Percentiles rank a stretch among this genome's conserved stretches.
Evolutionary conservation across 2,888 invertebrate species (phyloP).

Genomic region (Drosophila nigricruria): DNA sequence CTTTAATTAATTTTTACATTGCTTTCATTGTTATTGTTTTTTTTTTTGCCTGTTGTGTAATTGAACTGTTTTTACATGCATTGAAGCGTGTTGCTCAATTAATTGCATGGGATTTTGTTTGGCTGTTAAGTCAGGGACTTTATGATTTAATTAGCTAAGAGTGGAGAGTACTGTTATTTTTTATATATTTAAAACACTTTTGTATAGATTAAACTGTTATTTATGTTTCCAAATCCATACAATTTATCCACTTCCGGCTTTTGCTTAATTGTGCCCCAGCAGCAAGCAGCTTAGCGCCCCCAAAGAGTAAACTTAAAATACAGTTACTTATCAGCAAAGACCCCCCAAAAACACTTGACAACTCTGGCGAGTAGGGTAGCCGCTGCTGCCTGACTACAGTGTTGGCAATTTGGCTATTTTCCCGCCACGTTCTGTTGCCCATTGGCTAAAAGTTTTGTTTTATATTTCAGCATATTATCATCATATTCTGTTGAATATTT

Average conservation of each 20-base stretch:
- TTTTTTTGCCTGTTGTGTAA: slow-evolving; percentile 15
- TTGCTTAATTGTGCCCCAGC: not conserved
- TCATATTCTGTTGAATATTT: too few relatives aligned
- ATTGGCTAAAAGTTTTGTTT: too few relatives aligned
- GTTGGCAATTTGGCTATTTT: too few relatives aligned
- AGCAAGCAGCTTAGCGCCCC: not conserved
- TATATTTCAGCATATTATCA: too few relatives aligned
- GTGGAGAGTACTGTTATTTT: not conserved
- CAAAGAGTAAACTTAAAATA: not conserved
- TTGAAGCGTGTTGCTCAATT: slow-evolving; percentile 51
- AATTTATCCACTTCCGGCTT: not conserved
- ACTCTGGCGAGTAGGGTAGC: slow-evolving; percentile 40
- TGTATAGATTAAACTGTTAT: not conserved
- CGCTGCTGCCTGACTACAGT: not conserved
- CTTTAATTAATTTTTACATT: slow-evolving; percentile 61
- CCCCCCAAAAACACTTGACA: slow-evolving; percentile 17
- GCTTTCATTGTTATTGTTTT: slow-evolving; percentile 21
- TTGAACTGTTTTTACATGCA: slow-evolving; percentile 21
- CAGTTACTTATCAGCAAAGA: not conserved
- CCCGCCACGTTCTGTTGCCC: too few relatives aligned
- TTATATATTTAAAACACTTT: not conserved
- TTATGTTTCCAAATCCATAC: not conserved
- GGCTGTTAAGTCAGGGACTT: slow-evolving; percentile 38
- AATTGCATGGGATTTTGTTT: slow-evolving; percentile 56
- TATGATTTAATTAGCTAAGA: slow-evolving; percentile 60